phyloP scores from a whole-genome alignment of 2,113 vertebrate genomes.

The Saguinus midas region DNA sequence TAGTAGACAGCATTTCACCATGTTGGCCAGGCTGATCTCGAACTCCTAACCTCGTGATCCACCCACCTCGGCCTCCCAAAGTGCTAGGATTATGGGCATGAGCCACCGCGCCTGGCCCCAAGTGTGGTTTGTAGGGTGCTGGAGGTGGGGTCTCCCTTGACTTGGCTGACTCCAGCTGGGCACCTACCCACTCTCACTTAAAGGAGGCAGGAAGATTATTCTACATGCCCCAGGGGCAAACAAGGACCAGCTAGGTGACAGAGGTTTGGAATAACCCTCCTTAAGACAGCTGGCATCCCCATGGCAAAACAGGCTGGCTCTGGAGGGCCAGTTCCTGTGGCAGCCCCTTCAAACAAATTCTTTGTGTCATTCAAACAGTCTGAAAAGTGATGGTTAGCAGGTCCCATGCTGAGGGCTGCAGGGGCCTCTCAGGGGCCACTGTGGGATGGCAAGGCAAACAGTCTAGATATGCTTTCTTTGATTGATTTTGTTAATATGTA shows the following conservation, averaged over 20 bases:
- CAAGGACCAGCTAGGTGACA: neutral
- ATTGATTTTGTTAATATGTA: neutral
- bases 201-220: neutral
- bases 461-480: neutral
- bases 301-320: neutral
- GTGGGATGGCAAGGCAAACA: neutral
- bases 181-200: neutral
- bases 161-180: neutral
- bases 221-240: neutral
- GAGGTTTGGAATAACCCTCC: neutral
- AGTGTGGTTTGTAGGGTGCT: accelerated
- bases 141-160: neutral
- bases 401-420: neutral
- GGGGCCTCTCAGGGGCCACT: neutral
- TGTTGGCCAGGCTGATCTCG: no score
- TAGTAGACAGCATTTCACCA: no score
- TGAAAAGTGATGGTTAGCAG: neutral
- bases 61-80: no score
- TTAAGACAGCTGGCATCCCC: accelerated
- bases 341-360: neutral
- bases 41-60: no score
- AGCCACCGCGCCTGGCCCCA: no score
- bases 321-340: neutral
- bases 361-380: neutral
- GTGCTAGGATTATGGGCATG: no score